Conservation (phyloP, 2,113 vertebrate genomes). For the Accipiter cooperii region DNA sequence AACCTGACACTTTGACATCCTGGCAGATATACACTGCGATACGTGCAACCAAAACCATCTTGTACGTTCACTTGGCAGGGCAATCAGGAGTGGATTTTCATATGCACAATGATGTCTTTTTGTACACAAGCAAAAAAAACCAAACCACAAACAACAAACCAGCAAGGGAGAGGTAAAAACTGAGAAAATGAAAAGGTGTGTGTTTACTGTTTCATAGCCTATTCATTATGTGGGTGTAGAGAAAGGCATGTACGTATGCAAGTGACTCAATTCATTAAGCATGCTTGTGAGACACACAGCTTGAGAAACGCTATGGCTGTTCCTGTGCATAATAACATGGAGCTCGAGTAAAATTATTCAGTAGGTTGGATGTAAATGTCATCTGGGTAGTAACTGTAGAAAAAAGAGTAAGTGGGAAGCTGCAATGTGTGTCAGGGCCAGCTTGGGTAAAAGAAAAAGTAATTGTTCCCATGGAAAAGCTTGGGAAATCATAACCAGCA, state of each 20-base stretch:
- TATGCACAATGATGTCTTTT: background rate
- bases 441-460: background rate
- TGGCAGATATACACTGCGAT: background rate
- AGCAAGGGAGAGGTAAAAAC: background rate
- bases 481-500: background rate
- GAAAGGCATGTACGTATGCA: constrained; percentile 4
- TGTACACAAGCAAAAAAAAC: background rate
- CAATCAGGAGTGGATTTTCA: background rate
- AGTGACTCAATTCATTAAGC: constrained; percentile 50
- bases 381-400: background rate
- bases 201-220: constrained; percentile 36
- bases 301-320: constrained; percentile 10
- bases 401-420: background rate
- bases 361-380: constrained; percentile 27
- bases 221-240: constrained; percentile 49
- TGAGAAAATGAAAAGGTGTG: constrained; percentile 40
- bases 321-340: background rate
- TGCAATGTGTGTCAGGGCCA: background rate
- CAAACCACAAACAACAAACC: background rate
- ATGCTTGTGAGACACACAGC: constrained; percentile 2
- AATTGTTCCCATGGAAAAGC: background rate
- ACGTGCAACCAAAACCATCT: background rate
- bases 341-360: constrained; percentile 9
- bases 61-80: background rate
- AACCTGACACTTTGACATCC: background rate